These are phyloP conservation scores for Pleuronectes platessa DNA, from an alignment of 2,113 vertebrate species.

Conservation along the genomic window DNA sequence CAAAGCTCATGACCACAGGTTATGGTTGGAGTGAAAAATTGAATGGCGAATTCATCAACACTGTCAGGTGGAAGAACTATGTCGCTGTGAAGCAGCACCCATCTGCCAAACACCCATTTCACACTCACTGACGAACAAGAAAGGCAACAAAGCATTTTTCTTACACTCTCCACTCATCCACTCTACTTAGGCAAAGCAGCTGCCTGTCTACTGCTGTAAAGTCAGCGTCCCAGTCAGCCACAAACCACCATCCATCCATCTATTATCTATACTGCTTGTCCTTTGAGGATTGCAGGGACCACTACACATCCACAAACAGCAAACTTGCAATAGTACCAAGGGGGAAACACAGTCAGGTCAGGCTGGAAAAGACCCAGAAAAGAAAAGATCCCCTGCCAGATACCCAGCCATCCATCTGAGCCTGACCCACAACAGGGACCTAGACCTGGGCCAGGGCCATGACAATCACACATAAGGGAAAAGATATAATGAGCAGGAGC, in stretches of 20 bases:
- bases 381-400: slow-evolving; percentile 42
- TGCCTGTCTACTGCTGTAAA: background rate
- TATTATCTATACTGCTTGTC: too few species aligned
- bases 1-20: too few species aligned
- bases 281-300: too few species aligned
- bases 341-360: slow-evolving; percentile 39
- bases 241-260: too few species aligned
- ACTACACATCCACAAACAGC: background rate
- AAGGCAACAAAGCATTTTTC: slow-evolving; percentile 1
- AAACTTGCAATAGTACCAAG: background rate
- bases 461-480: slow-evolving; percentile 15
- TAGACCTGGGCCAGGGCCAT: slow-evolving; percentile 36
- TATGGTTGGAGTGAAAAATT: too few species aligned
- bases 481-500: slow-evolving; percentile 21
- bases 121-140: background rate
- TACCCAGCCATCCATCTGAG: slow-evolving; percentile 44
- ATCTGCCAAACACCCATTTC: background rate
- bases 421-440: slow-evolving; percentile 50
- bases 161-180: slow-evolving; percentile 5
- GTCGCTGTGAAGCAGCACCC: background rate
- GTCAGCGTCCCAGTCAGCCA: background rate
- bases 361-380: slow-evolving; percentile 16
- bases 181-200: background rate
- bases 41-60: background rate
- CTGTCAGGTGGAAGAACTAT: background rate